Evolutionary conservation across 2,888 invertebrate species (phyloP).

Genomic region (Heterodera filipjevi): DNA sequence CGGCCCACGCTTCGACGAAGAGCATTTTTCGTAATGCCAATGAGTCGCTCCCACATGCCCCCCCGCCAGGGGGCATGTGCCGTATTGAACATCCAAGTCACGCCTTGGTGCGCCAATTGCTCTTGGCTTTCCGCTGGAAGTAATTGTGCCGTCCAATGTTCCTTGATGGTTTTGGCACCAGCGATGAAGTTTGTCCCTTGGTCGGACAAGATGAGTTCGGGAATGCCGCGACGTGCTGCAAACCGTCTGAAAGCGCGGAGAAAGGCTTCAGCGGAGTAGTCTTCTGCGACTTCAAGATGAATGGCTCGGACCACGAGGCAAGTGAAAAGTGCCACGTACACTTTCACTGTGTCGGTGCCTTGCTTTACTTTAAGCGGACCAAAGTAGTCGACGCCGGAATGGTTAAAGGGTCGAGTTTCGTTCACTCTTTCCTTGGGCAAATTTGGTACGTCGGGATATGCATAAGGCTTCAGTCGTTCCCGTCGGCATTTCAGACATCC

Average conservation of each 20-base stretch:
- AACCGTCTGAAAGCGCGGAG: conserved; percentile 18
- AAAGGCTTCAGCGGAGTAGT: conserved; percentile 12
- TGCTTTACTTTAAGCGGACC: not conserved
- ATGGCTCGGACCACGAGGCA: conserved; percentile 25
- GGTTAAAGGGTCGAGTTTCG: not conserved
- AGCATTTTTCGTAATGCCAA: conserved; percentile 9
- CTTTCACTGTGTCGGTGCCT: not conserved
- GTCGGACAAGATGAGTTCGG: not conserved
- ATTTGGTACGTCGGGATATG: not conserved
- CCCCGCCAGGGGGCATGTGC: conserved; percentile 19
- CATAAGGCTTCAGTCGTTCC: not conserved
- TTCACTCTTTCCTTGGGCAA: not conserved
- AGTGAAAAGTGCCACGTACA: conserved; percentile 27
- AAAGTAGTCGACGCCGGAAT: not conserved
- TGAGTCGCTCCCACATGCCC: conserved; percentile 22
- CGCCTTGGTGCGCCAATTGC: not conserved
- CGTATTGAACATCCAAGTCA: not conserved
- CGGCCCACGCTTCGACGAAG: conserved; percentile 10
- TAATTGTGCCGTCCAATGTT: not conserved
- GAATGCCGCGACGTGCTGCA: not conserved
- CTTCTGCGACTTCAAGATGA: conserved; percentile 21
- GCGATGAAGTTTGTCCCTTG: not conserved
- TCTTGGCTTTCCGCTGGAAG: not conserved
- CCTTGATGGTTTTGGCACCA: not conserved
- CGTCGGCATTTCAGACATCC: not conserved